Conservation (phyloP, 2,888 invertebrate species). For the Epinotia nisella region DNA sequence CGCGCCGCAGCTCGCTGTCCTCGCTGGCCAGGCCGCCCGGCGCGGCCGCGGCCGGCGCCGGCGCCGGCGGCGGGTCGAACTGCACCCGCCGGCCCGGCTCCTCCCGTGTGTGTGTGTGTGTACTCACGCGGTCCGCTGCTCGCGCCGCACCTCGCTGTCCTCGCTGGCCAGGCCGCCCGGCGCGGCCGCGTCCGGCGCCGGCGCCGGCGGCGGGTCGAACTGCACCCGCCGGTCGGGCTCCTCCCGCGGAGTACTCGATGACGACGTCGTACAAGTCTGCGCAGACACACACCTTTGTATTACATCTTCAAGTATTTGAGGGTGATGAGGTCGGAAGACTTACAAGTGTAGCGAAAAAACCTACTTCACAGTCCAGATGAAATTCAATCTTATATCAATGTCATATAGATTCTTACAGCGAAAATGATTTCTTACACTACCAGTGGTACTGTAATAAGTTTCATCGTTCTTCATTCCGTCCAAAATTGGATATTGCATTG, state of each 20-base stretch:
- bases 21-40: slow-evolving; percentile 54
- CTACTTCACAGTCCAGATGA: too few species aligned
- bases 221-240: slow-evolving; percentile 79
- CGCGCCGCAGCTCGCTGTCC: slow-evolving; percentile 70
- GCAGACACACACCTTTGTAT: background rate
- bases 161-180: slow-evolving; percentile 54
- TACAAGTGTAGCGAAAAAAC: too few species aligned
- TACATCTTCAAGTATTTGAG: too few species aligned
- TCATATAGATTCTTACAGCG: too few species aligned
- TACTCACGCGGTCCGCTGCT: slow-evolving; percentile 66
- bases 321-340: too few species aligned
- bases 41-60: slow-evolving; percentile 59
- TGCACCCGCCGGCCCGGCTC: slow-evolving; percentile 79
- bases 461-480: too few species aligned
- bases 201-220: slow-evolving; percentile 59
- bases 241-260: slow-evolving; percentile 87
- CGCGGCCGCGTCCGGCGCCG: slow-evolving; percentile 59
- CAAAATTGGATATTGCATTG: too few species aligned
- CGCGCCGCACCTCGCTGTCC: slow-evolving; percentile 70
- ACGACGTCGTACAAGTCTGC: background rate
- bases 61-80: slow-evolving; percentile 59
- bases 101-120: slow-evolving; percentile 76
- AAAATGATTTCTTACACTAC: too few species aligned
- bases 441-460: too few species aligned
- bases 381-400: too few species aligned